phyloP scores from a whole-genome alignment of 2,888 invertebrate genomes.

The Nezara viridula region DNA sequence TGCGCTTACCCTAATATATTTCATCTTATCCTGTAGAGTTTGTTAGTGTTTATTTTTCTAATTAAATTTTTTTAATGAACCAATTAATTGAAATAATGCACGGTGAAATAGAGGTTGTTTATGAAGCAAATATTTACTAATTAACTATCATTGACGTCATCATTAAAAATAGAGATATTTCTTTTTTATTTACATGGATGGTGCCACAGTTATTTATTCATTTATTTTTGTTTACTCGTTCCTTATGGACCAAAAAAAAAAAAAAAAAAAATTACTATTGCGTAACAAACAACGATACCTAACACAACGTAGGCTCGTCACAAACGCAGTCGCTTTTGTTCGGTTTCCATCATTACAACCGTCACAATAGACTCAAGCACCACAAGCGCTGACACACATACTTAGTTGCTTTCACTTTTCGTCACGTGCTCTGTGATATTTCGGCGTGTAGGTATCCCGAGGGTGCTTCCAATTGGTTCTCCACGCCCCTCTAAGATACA shows the following conservation, averaged over 20 bases:
- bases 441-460: neutral
- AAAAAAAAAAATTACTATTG: neutral
- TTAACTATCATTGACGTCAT: too few species aligned
- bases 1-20: too few species aligned
- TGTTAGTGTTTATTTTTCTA: too few species aligned
- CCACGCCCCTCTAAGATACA: neutral
- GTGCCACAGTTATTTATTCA: too few species aligned
- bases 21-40: too few species aligned
- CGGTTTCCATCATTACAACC: slow-evolving; percentile 8
- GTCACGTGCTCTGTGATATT: slow-evolving; percentile 15
- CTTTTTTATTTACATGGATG: too few species aligned
- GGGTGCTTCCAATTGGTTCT: slow-evolving; percentile 8
- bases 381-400: slow-evolving; percentile 11
- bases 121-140: too few species aligned
- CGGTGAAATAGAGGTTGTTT: too few species aligned
- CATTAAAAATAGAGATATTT: too few species aligned
- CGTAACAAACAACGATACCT: neutral
- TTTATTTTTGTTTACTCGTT: neutral
- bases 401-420: slow-evolving; percentile 19
- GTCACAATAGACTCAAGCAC: neutral
- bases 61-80: too few species aligned
- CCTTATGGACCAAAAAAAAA: neutral
- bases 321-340: neutral
- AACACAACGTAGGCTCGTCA: neutral
- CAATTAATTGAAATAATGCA: too few species aligned